phyloP scores from a whole-genome alignment of 2,113 vertebrate genomes.

The Synodontis membranacea region DNA sequence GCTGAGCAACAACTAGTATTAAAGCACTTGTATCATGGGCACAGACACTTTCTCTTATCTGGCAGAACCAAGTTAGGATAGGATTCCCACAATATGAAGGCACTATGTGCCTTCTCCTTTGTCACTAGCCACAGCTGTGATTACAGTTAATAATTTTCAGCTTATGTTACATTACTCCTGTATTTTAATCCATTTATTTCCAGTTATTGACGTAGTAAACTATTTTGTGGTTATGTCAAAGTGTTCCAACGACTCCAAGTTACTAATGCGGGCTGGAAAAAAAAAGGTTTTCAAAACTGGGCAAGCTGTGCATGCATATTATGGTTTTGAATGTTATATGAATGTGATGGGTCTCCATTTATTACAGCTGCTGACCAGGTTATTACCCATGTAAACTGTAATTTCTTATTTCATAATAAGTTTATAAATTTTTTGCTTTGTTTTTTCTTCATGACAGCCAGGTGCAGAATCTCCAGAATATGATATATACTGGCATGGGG shows the following conservation, averaged over 20 bases:
- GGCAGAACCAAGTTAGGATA: background rate
- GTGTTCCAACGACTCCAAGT: background rate
- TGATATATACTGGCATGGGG: background rate
- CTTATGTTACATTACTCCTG: background rate
- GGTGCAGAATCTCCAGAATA: background rate
- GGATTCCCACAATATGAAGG: background rate
- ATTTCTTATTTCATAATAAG: background rate
- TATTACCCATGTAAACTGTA: background rate
- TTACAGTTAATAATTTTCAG: background rate
- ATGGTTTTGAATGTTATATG: background rate
- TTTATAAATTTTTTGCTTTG: background rate
- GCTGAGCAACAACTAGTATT: background rate
- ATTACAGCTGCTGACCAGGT: background rate
- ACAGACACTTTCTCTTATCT: conserved; percentile 5
- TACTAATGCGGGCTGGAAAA: background rate
- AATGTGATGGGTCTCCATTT: too few species aligned
- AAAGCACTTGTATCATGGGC: background rate
- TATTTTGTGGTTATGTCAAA: background rate
- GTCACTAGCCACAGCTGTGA: background rate
- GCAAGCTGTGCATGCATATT: background rate
- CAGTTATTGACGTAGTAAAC: background rate
- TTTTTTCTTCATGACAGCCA: background rate
- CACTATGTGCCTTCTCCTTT: background rate
- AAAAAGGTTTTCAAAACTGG: background rate
- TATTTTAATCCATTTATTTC: background rate